A percentile compares a stretch with the other conserved stretches of the same genome.
Evolutionary conservation across 2,888 invertebrate species (phyloP).

Genomic region (Labia minor): DNA sequence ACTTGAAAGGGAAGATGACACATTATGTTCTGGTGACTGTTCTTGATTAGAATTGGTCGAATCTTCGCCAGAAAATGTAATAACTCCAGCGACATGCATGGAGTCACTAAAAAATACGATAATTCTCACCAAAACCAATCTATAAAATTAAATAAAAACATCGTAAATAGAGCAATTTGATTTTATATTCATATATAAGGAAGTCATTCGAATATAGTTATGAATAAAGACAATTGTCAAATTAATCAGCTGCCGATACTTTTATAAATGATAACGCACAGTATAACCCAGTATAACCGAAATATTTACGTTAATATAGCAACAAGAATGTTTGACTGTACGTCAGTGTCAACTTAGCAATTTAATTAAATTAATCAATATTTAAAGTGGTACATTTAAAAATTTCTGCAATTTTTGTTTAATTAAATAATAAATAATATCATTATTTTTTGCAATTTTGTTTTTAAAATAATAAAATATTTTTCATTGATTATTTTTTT

Average conservation of each 20-base stretch:
- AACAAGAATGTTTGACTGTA: background rate
- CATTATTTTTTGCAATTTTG: no score
- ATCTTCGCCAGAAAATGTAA: background rate
- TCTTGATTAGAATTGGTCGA: slow-evolving; percentile 2
- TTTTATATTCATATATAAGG: background rate
- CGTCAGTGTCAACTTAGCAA: background rate
- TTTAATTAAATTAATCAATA: no score
- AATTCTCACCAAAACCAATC: background rate
- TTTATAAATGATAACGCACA: background rate
- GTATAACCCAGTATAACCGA: background rate
- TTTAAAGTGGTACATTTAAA: no score
- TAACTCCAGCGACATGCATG: slow-evolving; percentile 13
- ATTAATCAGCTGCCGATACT: slow-evolving; percentile 13
- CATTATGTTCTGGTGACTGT: slow-evolving; percentile 7
- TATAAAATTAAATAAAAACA: background rate
- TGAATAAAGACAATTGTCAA: background rate
- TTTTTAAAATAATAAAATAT: no score
- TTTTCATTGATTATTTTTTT: no score
- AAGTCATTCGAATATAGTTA: background rate
- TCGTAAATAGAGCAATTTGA: background rate
- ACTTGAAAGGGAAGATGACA: slow-evolving; percentile 7
- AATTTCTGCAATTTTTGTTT: no score
- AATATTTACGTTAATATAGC: background rate
- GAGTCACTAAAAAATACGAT: background rate
- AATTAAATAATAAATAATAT: no score